Evolutionary conservation across 2,888 invertebrate species (phyloP).

Genomic region (Polyploca ridens): DNA sequence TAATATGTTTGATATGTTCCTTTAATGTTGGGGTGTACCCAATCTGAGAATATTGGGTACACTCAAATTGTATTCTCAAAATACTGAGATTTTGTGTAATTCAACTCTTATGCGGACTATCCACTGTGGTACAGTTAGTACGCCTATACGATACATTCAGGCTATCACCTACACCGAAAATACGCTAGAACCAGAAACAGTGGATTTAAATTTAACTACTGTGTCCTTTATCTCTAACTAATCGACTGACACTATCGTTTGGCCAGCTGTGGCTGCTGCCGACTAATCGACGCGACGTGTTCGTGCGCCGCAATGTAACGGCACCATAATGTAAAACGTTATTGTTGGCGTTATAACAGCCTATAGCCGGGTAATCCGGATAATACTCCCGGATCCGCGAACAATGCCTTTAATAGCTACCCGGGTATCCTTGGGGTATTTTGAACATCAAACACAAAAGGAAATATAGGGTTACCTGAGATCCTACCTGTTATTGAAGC

Average conservation of each 20-base stretch:
- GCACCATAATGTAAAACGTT: not conserved
- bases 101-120: too few species aligned
- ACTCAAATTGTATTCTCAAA: too few species aligned
- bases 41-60: too few species aligned
- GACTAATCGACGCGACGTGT: not conserved
- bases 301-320: not conserved
- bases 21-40: too few species aligned
- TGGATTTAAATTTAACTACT: too few species aligned
- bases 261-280: not conserved
- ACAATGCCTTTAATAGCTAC: constrained; percentile 7
- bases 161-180: too few species aligned
- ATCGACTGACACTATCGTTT: not conserved
- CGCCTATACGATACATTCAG: too few species aligned
- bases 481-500: not conserved
- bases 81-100: too few species aligned
- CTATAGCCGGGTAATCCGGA: constrained; percentile 7
- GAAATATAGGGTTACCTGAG: not conserved
- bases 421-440: constrained; percentile 8
- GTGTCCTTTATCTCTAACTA: too few species aligned
- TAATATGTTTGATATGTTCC: too few species aligned
- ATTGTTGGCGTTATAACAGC: not conserved
- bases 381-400: not conserved
- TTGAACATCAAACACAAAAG: not conserved
- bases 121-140: too few species aligned
- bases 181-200: too few species aligned